A percentile compares a stretch with the other conserved stretches of the same genome.
phyloP scores from a whole-genome alignment of 2,888 invertebrate genomes.

The Smittia sp. region DNA sequence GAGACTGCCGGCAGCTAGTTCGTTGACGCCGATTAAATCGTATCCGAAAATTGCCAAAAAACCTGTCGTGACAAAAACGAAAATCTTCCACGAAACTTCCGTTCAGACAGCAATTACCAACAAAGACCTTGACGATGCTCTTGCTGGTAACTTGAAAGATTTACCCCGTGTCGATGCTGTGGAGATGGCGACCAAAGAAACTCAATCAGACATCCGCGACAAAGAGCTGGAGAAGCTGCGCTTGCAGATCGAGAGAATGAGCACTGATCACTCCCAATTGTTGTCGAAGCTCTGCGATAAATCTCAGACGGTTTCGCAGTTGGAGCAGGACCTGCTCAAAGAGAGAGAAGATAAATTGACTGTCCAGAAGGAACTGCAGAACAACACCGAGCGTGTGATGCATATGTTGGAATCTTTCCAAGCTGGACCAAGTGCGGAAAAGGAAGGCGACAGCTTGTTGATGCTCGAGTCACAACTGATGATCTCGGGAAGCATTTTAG shows the following conservation, averaged over 20 bases:
- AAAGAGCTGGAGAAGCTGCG: constrained; percentile 63
- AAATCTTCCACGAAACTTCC: constrained; percentile 77
- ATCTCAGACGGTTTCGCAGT: constrained; percentile 55
- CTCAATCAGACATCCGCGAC: constrained; percentile 66
- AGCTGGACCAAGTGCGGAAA: constrained; percentile 55
- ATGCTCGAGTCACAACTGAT: constrained; percentile 74
- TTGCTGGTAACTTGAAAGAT: constrained; percentile 59
- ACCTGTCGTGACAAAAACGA: constrained; percentile 56
- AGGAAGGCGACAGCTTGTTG: constrained; percentile 68
- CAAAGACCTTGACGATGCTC: constrained; percentile 67
- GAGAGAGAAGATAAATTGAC: constrained; percentile 72
- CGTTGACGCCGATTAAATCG: constrained; percentile 49
- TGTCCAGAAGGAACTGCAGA: constrained; percentile 69
- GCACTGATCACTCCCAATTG: constrained; percentile 63
- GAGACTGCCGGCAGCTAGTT: constrained; percentile 46
- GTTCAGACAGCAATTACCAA: constrained; percentile 75
- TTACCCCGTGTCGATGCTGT: constrained; percentile 49
- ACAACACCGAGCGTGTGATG: constrained; percentile 70
- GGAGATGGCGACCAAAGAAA: constrained; percentile 58
- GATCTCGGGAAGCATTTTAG: constrained; percentile 70
- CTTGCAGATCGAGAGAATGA: constrained; percentile 58
- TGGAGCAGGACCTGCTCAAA: constrained; percentile 63
- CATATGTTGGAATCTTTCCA: constrained; percentile 57
- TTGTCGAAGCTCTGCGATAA: constrained; percentile 55
- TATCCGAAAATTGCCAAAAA: constrained; percentile 53